Percentiles rank a stretch among this genome's conserved stretches.
Evolutionary conservation across 1,140 invertebrate species (phyloP).

Genomic region (Propsilocerus akamusi): DNA sequence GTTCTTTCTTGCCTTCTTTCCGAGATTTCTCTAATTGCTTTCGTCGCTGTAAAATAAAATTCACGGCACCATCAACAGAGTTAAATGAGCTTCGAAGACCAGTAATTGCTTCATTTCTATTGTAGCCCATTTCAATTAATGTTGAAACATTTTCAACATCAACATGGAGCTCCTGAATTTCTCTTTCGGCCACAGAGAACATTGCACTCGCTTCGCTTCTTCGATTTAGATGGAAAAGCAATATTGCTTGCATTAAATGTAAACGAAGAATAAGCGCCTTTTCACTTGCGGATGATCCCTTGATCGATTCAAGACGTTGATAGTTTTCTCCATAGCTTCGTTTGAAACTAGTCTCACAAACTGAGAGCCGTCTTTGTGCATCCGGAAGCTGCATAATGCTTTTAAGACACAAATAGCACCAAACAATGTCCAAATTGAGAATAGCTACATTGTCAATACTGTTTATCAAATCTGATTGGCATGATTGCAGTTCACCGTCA

Average conservation of each 20-base stretch:
- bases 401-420: slow-evolving; percentile 59
- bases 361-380: slow-evolving; percentile 39
- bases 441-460: slow-evolving; percentile 64
- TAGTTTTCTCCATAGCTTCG: slow-evolving; percentile 51
- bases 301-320: slow-evolving; percentile 43
- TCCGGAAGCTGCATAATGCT: slow-evolving; percentile 50
- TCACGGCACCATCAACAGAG: slow-evolving; percentile 36
- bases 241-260: slow-evolving; percentile 56
- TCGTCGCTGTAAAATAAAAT: slow-evolving; percentile 36
- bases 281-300: slow-evolving; percentile 34
- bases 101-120: slow-evolving; percentile 36
- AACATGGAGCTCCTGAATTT: slow-evolving; percentile 39
- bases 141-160: slow-evolving; percentile 30
- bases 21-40: slow-evolving; percentile 29
- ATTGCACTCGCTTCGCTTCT: slow-evolving; percentile 33
- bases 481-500: slow-evolving; percentile 49
- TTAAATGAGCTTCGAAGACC: slow-evolving; percentile 35
- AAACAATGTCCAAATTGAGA: slow-evolving; percentile 63
- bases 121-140: slow-evolving; percentile 41
- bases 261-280: slow-evolving; percentile 51
- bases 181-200: slow-evolving; percentile 35
- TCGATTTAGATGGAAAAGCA: slow-evolving; percentile 52
- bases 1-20: slow-evolving; percentile 30
- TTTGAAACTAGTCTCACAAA: slow-evolving; percentile 43
- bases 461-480: slow-evolving; percentile 42